Evolutionary conservation across 2,113 vertebrate genomes (phyloP).

Genomic region (Vulpes lagopus): DNA sequence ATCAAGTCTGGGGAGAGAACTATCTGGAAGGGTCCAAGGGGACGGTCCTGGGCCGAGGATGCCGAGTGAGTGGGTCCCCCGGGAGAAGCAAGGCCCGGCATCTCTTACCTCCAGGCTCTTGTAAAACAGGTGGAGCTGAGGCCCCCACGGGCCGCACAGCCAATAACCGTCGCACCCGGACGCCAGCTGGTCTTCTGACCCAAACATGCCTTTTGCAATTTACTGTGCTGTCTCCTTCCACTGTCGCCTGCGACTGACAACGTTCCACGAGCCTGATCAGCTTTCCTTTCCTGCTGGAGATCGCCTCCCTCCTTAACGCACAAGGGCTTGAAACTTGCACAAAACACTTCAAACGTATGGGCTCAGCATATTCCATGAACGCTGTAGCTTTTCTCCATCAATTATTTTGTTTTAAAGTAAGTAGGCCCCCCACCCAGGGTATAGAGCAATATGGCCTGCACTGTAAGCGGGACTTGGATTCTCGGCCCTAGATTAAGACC

Average conservation of each 20-base stretch:
- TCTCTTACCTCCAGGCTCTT: not conserved
- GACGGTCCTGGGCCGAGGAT: not conserved
- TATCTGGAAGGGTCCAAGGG: not conserved
- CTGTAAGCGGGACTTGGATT: not conserved
- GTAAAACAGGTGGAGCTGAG: no score
- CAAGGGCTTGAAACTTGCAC: not conserved
- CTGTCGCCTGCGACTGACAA: not conserved
- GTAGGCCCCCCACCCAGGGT: not conserved
- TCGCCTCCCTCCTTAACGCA: not conserved
- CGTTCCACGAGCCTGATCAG: not conserved
- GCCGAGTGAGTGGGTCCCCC: not conserved
- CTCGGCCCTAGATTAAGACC: not conserved
- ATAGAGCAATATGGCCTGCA: not conserved
- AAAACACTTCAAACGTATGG: not conserved
- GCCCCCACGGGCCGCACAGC: not conserved
- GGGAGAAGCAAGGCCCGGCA: not conserved
- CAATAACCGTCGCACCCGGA: not conserved
- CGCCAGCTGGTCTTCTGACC: not conserved
- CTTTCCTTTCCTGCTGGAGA: not conserved
- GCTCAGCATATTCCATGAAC: not conserved
- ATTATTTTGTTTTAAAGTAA: not conserved
- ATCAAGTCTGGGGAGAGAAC: not conserved
- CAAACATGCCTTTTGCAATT: not conserved
- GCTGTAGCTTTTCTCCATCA: not conserved
- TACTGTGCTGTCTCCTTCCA: not conserved